Evolutionary conservation across 2,888 invertebrate genomes (phyloP).

Genomic region (Drosophila aldrichi): DNA sequence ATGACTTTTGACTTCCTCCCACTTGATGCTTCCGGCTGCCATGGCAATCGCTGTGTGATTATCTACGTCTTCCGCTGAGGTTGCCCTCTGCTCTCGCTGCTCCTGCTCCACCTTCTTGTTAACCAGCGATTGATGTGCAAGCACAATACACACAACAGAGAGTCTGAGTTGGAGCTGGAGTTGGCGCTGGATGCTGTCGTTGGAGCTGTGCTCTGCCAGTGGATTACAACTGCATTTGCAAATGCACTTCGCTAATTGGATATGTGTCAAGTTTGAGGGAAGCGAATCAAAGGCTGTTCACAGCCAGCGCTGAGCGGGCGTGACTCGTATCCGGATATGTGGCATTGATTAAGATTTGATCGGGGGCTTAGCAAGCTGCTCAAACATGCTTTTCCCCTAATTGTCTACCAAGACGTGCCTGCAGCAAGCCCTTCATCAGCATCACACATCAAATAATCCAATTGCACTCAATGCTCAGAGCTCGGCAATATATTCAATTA

Average conservation of each 20-base stretch:
- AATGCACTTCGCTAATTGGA: conserved; percentile 70
- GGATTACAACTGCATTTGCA: conserved; percentile 52
- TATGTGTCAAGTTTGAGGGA: conserved; percentile 53
- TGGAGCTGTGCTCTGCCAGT: conserved; percentile 6
- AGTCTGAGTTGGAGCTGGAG: not conserved
- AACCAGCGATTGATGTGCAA: conserved; percentile 44
- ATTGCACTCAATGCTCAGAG: not conserved
- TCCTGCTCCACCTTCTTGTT: conserved; percentile 8
- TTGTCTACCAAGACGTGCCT: conserved; percentile 36
- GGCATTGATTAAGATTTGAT: conserved; percentile 51
- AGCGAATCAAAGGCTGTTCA: conserved; percentile 17
- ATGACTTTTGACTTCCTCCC: conserved; percentile 17
- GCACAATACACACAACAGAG: conserved; percentile 19
- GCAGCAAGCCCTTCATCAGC: conserved; percentile 4
- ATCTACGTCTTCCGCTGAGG: conserved; percentile 51
- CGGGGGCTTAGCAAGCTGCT: conserved; percentile 20
- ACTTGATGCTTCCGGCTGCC: conserved; percentile 30
- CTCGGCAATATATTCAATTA: not conserved
- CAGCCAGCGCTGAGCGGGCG: conserved; percentile 21
- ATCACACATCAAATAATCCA: not conserved
- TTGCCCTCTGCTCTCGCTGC: not conserved
- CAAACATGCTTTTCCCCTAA: conserved; percentile 19
- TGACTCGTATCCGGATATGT: conserved; percentile 46
- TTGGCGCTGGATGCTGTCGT: not conserved
- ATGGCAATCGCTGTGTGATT: conserved; percentile 50